A percentile compares a stretch with the other conserved stretches of the same genome.
These are phyloP conservation scores for Delphinapterus leucas DNA, from an alignment of 2,113 vertebrate species.

Conservation along the genomic window DNA sequence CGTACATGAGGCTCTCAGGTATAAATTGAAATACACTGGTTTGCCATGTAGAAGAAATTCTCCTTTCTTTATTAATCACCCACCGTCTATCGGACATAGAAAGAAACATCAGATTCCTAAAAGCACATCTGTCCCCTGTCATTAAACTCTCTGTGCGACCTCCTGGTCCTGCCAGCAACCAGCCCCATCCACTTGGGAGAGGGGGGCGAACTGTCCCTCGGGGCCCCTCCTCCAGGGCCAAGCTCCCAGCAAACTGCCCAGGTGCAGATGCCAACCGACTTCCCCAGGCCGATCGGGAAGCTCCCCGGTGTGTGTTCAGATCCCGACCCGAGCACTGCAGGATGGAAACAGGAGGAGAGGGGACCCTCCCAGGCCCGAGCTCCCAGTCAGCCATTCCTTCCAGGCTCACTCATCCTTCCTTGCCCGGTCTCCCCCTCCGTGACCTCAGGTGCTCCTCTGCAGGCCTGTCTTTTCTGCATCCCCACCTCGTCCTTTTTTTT, in stretches of 20 bases:
- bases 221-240: background rate
- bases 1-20: accelerated
- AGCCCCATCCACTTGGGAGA: too few relatives aligned
- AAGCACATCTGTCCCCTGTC: background rate
- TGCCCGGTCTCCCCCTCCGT: accelerated
- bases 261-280: background rate
- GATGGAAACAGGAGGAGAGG: background rate
- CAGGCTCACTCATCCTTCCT: background rate
- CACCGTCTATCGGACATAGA: background rate
- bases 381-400: accelerated
- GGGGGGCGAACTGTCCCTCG: background rate
- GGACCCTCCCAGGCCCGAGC: too few relatives aligned
- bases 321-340: background rate
- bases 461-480: background rate
- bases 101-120: background rate
- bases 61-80: background rate
- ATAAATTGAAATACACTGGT: accelerated
- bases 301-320: accelerated
- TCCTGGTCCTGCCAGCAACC: background rate
- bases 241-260: background rate
- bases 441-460: accelerated
- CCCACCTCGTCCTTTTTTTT: too few relatives aligned
- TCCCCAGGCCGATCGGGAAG: background rate
- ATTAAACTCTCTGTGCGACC: background rate
- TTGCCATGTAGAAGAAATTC: background rate